A percentile compares a stretch with the other conserved stretches of the same genome.
phyloP scores from a whole-genome alignment of 2,797 vertebrate genomes.

The Pangasius krempfi region DNA sequence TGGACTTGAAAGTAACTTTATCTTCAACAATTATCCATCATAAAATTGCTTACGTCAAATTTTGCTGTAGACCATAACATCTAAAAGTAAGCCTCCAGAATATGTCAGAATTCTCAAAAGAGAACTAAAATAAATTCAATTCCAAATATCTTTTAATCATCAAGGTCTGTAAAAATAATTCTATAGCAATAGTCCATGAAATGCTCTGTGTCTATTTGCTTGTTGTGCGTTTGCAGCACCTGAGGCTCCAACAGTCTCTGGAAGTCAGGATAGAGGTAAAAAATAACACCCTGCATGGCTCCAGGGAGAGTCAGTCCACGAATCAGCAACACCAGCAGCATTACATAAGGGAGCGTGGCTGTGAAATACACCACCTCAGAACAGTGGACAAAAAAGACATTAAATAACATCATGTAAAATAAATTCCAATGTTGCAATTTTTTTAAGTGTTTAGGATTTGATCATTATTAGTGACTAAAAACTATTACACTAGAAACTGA shows the following conservation, averaged over 20 bases:
- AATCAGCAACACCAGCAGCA: constrained; percentile 73
- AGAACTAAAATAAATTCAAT: neutral
- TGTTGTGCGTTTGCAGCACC: constrained; percentile 54
- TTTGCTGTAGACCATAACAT: neutral
- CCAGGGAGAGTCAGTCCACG: constrained; percentile 77
- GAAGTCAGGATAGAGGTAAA: constrained; percentile 74
- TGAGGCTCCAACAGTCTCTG: constrained; percentile 72
- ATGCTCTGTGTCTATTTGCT: neutral
- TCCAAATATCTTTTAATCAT: too few relatives aligned
- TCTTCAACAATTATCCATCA: neutral
- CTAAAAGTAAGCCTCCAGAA: neutral
- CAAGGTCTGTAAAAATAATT: neutral
- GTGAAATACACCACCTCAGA: constrained; percentile 78
- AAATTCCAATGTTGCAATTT: neutral
- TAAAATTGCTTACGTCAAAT: neutral
- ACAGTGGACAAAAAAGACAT: neutral
- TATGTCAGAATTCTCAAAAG: neutral
- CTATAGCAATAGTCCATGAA: neutral
- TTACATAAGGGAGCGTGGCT: constrained; percentile 76
- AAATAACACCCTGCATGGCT: constrained; percentile 71
- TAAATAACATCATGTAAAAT: neutral
- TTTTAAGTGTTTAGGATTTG: neutral
- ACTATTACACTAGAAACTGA: too few relatives aligned
- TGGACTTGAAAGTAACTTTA: neutral
- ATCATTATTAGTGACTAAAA: neutral